Evolutionary conservation across 2,888 invertebrate species (phyloP).

Genomic region (Drosophila prolongata): DNA sequence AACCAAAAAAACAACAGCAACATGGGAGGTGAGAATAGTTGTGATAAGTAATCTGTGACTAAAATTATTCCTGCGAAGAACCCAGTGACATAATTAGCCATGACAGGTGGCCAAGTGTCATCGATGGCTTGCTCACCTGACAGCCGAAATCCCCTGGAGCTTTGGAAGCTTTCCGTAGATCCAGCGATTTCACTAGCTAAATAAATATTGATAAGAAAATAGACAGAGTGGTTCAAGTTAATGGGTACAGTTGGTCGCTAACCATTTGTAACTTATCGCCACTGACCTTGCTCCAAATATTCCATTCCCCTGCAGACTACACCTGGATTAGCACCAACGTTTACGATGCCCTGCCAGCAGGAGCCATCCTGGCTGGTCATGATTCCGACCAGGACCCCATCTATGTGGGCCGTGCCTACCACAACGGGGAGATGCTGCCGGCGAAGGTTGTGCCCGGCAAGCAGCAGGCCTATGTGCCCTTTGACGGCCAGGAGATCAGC

Average conservation of each 20-base stretch:
- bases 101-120: constrained; percentile 6
- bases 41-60: constrained; percentile 22
- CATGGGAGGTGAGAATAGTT: constrained; percentile 59
- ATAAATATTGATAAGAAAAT: constrained; percentile 14
- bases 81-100: constrained; percentile 1
- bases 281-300: not conserved
- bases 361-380: constrained; percentile 83
- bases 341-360: constrained; percentile 77
- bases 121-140: constrained; percentile 33
- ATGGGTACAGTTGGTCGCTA: constrained; percentile 29
- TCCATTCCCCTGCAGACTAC: constrained; percentile 64
- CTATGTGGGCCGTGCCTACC: constrained; percentile 85
- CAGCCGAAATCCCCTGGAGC: constrained; percentile 36
- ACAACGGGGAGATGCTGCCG: constrained; percentile 87
- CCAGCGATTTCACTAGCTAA: constrained; percentile 2
- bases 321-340: constrained; percentile 78
- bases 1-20: constrained; percentile 10
- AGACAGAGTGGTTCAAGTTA: constrained; percentile 14
- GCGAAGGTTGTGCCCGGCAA: constrained; percentile 86
- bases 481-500: constrained; percentile 86
- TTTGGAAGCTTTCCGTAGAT: constrained; percentile 26
- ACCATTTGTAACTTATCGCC: not conserved
- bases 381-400: constrained; percentile 83
- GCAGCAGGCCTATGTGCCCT: constrained; percentile 82
- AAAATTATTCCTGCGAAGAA: constrained; percentile 3